These are phyloP conservation scores for Rhinichthys klamathensis DNA, from an alignment of 2,113 vertebrate genomes.

Conservation along the genomic window DNA sequence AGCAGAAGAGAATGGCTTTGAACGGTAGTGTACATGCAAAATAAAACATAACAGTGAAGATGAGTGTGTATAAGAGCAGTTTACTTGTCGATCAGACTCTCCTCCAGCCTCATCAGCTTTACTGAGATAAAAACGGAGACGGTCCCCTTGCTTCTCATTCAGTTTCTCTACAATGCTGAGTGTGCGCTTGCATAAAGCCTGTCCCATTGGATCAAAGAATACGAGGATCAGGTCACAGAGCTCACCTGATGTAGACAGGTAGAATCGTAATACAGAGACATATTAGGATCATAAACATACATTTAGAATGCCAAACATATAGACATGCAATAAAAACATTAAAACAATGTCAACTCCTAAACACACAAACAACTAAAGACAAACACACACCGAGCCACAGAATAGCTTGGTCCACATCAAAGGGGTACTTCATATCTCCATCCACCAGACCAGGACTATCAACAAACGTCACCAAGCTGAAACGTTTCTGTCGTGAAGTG, in stretches of 20 bases:
- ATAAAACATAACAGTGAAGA: no score
- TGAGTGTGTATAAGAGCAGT: background rate
- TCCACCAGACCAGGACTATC: slow-evolving; percentile 84
- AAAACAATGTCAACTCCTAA: background rate
- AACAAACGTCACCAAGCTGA: slow-evolving; percentile 84
- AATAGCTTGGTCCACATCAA: slow-evolving; percentile 82
- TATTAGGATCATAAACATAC: background rate
- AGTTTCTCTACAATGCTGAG: slow-evolving; percentile 83
- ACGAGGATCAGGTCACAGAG: slow-evolving; percentile 84
- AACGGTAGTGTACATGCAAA: background rate
- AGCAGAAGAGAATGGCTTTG: background rate
- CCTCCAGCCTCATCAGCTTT: slow-evolving; percentile 83
- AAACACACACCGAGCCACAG: slow-evolving; percentile 79
- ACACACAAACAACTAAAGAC: background rate
- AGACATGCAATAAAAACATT: background rate
- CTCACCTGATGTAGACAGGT: slow-evolving; percentile 70
- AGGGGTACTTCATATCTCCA: slow-evolving; percentile 87
- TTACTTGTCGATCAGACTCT: slow-evolving; percentile 82
- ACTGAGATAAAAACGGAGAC: slow-evolving; percentile 81
- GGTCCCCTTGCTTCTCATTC: slow-evolving; percentile 80
- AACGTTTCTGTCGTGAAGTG: slow-evolving; percentile 83
- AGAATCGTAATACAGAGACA: background rate
- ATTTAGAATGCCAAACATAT: background rate
- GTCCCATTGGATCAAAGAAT: slow-evolving; percentile 87
- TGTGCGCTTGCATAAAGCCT: slow-evolving; percentile 84